Evolutionary conservation across 1,140 invertebrate genomes (phyloP).

Genomic region (Cydia splendana): DNA sequence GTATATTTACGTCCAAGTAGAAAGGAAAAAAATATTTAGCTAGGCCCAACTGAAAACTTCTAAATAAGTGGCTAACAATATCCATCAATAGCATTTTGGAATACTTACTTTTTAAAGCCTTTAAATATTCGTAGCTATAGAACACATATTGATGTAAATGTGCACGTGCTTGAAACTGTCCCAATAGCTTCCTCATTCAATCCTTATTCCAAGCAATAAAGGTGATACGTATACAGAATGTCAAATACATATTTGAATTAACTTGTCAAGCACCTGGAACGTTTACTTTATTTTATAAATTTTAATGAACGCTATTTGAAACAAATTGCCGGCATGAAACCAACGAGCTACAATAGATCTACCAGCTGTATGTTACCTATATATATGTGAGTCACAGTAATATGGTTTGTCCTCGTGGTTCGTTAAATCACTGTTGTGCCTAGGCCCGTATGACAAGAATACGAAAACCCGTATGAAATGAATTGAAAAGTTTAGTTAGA

Average conservation of each 20-base stretch:
- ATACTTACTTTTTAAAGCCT: no score
- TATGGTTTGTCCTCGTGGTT: conserved; percentile 44
- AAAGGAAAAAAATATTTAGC: conserved; percentile 3
- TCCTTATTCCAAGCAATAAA: no score
- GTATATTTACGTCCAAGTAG: conserved; percentile 3
- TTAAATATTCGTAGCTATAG: no score
- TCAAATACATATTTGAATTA: no score
- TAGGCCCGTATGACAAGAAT: conserved; percentile 39
- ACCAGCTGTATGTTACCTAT: background rate
- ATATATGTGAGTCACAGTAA: conserved; percentile 34
- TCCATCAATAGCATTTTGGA: no score
- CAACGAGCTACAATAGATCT: background rate
- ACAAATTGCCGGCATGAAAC: background rate
- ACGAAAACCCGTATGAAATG: conserved; percentile 4
- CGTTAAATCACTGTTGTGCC: conserved; percentile 45
- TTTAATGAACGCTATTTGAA: no score
- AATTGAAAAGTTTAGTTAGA: background rate
- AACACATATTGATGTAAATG: no score
- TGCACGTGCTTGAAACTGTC: no score
- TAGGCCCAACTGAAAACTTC: background rate
- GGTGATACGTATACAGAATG: no score
- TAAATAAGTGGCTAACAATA: background rate
- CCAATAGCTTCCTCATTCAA: no score
- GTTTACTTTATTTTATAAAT: no score
- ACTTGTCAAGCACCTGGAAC: no score